Percentiles rank a stretch among this genome's conserved stretches.
Conservation (phyloP, 2,888 invertebrate species). For the Chymomyza caudatula region DNA sequence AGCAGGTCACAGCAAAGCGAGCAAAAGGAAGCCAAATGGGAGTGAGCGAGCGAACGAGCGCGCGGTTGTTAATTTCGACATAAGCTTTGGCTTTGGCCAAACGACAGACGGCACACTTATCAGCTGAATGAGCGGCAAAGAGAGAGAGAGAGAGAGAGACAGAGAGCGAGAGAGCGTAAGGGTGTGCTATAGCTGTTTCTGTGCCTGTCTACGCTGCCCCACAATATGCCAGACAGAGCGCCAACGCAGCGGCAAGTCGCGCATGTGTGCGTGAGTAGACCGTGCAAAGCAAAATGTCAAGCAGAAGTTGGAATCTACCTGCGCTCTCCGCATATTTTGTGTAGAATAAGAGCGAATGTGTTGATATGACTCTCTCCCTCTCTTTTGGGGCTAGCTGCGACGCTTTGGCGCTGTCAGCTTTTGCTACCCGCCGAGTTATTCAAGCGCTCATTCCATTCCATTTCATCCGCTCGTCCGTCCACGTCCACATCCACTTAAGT, state of each 20-base stretch:
- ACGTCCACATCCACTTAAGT: slow-evolving; percentile 71
- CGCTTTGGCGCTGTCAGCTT: slow-evolving; percentile 44
- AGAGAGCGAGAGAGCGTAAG: slow-evolving; percentile 24
- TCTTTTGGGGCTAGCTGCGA: slow-evolving; percentile 45
- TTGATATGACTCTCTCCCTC: slow-evolving; percentile 10
- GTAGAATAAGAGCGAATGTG: background rate
- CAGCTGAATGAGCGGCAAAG: slow-evolving; percentile 18
- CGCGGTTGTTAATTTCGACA: slow-evolving; percentile 43
- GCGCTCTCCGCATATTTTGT: background rate
- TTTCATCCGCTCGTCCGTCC: slow-evolving; percentile 73
- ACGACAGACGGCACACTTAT: slow-evolving; percentile 27
- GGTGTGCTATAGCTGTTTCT: too few species aligned
- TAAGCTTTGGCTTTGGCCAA: slow-evolving; percentile 38
- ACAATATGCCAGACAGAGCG: too few species aligned
- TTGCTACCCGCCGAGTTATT: slow-evolving; percentile 53
- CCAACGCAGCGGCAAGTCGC: slow-evolving; percentile 43
- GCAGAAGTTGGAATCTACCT: slow-evolving; percentile 27
- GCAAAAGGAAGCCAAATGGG: slow-evolving; percentile 47
- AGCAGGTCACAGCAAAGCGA: slow-evolving; percentile 40
- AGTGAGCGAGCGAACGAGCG: slow-evolving; percentile 30
- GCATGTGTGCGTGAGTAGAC: slow-evolving; percentile 8
- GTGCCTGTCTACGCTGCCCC: too few species aligned
- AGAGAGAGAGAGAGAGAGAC: slow-evolving; percentile 27
- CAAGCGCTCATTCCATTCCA: slow-evolving; percentile 63
- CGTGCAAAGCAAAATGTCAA: slow-evolving; percentile 57